Base-by-base conservation (phyloP, 2,797 vertebrate genomes). In the Chromis chromis region DNA sequence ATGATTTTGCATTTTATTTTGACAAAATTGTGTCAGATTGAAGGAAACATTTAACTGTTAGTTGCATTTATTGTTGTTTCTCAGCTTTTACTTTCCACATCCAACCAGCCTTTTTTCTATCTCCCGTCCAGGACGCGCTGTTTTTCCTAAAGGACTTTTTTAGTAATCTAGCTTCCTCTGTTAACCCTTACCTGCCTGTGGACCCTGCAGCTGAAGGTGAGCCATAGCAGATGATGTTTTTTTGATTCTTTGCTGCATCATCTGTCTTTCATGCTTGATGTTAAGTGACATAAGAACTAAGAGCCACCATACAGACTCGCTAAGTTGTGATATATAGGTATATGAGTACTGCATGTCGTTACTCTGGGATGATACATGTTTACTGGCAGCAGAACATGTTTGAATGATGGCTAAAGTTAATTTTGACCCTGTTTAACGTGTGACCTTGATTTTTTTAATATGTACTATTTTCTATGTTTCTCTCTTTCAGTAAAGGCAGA, bases 101-200 rank as follows among this genome's bases (percentile, higher is more conserved):
- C 56, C 76, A 61, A 77, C 48, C 28, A 57, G 2, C 16, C 7
- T 44, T 77, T 36, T 72, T 55, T 54, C n/a, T 66, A 1, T 74
- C 39, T 56, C 6, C 79, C 46, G 6, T 19, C 13, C 83, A 97
- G 97, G 97, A 98, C 1, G 96, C 97, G 7, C 91, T 98, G 76
- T 96, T 98, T 92, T 98, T 98, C 89, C 91, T 98, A 65, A 98
- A 96, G 86, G 96, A 96, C 81, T 98, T 95, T 86, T 97, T 98
- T 86, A 96, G 95, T 83, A 96, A 94, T 75, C 82, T 98, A 68
- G 96, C 93, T 0, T 95, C 94, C 24, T 94, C 87, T 74, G 95
- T 98, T 78, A 95, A 95, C 81, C 96, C 97, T 0, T 93, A 96
- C 72, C 83, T 95, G 42, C 94, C 95, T 0, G 83, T 95, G 36